Evolutionary conservation across 1,140 invertebrate species (phyloP), one percentile per base, ranked within the genome.

Genomic region (Drosophila insularis): DNA sequence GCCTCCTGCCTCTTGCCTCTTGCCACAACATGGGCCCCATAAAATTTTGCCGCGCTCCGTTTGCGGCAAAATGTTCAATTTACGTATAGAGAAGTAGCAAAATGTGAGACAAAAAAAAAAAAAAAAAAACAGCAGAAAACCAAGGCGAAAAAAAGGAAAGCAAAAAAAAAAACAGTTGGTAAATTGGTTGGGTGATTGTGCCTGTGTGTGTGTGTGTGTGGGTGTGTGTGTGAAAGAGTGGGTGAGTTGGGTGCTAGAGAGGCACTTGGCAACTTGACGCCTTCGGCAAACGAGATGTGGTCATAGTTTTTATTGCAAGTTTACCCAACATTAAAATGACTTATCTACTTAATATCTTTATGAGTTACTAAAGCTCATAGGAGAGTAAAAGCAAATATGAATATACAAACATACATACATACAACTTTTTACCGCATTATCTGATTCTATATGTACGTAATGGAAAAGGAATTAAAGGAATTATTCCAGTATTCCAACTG

Each of bases 51-150:
- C 43, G 43, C 43, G 43, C 43, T 50, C 54, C 54, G 54, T 56
- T 56, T 86, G 81, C 73, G 78, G 81, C 81, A 85, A 86, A 85
- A 81, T 86, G 81, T 81, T 85, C 70, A 78, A 85, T 85, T 85
- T 86, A 62, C 76, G 68, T 76, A 60, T 75, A 80, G 43, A 80
- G 43, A 50, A 50, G 65, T 58, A 79, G 77, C 74, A 73, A 78
- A 72, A 66, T 78, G 69, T 69, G 65, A 71, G 50, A 63, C 74
- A 63, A 65, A 78, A 73, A 63, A 64, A 69, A 65, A 71, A 78
- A 63, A 56, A 32, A 39, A 46, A 13, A 63, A 27, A 4, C n/a
- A 65, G 50, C 7, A 10, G 4, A 27, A 13, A 31, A 13, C 10
- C 63, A 58, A 17, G 69, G 32, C 32, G 21, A 46, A 37, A 7